phyloP scores from a whole-genome alignment of 2,113 vertebrate genomes.

The Pluvialis apricaria region DNA sequence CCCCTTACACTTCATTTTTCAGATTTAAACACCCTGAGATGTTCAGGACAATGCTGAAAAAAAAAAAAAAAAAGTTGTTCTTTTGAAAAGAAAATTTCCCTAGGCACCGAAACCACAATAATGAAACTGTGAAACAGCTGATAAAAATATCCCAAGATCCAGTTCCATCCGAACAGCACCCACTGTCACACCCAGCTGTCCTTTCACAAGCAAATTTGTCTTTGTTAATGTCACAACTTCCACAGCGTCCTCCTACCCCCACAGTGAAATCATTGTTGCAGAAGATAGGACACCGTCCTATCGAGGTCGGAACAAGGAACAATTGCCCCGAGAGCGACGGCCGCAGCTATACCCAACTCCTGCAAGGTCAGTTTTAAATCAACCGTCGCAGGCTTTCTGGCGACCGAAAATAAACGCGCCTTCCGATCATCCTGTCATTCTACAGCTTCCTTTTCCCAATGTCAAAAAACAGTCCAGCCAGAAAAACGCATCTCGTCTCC shows the following conservation, averaged over 20 bases:
- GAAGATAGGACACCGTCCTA: conserved; percentile 28
- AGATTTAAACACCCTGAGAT: conserved; percentile 17
- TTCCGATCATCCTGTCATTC: conserved; percentile 55
- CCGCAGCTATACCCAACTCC: conserved; percentile 44
- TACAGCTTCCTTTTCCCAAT: conserved; percentile 33
- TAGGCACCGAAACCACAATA: neutral
- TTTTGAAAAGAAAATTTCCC: neutral
- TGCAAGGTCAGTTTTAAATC: conserved; percentile 71
- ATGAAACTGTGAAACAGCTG: neutral
- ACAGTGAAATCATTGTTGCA: conserved; percentile 63
- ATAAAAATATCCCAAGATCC: conserved; percentile 26
- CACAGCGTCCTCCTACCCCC: conserved; percentile 45
- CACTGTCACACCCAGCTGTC: neutral
- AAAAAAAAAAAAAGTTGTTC: conserved; percentile 4
- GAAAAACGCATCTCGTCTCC: conserved; percentile 29
- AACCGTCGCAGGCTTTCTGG: conserved; percentile 42
- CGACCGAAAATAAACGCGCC: conserved; percentile 31
- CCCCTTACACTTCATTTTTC: conserved; percentile 12
- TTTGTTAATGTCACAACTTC: conserved; percentile 60
- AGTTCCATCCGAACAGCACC: neutral
- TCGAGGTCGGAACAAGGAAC: conserved; percentile 58
- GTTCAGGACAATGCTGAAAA: neutral
- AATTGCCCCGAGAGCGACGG: conserved; percentile 55
- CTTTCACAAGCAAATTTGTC: conserved; percentile 34
- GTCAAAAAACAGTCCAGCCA: conserved; percentile 1